Evolutionary conservation across 1,140 invertebrate genomes (phyloP).

Genomic region (Micrasema minimum): DNA sequence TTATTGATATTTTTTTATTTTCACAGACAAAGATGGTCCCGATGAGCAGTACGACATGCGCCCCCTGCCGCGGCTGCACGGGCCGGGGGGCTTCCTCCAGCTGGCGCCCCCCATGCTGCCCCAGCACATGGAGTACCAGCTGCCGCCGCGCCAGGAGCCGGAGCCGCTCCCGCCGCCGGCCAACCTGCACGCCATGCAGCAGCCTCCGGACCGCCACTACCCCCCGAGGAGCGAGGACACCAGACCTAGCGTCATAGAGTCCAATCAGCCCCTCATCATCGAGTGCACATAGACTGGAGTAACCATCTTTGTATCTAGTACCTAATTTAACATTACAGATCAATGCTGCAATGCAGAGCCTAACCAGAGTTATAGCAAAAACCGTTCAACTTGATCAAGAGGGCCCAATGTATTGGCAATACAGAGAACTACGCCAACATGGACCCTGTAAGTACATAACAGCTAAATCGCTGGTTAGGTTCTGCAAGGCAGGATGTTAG

Average conservation of each 20-base stretch:
- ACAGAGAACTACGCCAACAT: no score
- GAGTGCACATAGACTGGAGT: constrained; percentile 81
- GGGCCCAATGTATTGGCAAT: no score
- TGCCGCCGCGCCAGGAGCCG: constrained; percentile 1
- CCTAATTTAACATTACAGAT: no score
- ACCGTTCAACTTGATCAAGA: no score
- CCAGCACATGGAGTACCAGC: constrained; percentile 55
- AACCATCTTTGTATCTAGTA: no score
- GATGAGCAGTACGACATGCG: constrained; percentile 61
- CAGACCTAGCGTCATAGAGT: constrained; percentile 84
- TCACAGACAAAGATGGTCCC: constrained; percentile 61
- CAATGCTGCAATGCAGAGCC: no score
- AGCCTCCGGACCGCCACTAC: constrained; percentile 53
- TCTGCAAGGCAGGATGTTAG: no score
- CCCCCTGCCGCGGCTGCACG: constrained; percentile 53
- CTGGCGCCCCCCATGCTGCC: constrained; percentile 36
- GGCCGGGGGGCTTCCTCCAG: constrained; percentile 44
- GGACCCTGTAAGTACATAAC: no score
- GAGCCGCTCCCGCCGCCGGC: not conserved
- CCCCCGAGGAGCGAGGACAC: constrained; percentile 71
- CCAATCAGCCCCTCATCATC: constrained; percentile 86
- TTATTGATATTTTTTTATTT: no score
- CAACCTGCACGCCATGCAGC: constrained; percentile 43
- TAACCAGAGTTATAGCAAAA: no score
- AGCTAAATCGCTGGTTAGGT: no score